Evolutionary conservation across 23 tunicate species (phyloP).

Genomic region (Oikopleura albicans): DNA sequence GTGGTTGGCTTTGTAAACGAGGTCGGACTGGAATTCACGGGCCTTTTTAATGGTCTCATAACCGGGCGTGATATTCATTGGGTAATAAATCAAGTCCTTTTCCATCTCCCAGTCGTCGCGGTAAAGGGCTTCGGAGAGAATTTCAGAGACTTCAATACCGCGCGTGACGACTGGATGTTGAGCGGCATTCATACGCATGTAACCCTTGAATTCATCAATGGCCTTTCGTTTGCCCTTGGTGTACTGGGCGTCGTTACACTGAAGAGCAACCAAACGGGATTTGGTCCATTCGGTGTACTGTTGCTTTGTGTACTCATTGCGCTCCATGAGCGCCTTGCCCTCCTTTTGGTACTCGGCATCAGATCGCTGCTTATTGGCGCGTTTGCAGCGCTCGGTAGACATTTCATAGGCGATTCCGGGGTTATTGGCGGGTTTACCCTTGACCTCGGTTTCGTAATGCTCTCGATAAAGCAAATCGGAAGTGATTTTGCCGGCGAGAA

Average conservation of each 20-base stretch:
- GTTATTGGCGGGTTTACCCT: neutral
- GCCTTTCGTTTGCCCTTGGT: constrained; percentile 18
- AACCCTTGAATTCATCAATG: constrained; percentile 28
- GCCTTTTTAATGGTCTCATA: constrained; percentile 48
- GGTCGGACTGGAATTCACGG: constrained; percentile 33
- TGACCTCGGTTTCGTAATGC: neutral
- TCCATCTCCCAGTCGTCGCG: constrained; percentile 90
- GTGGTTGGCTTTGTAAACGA: constrained; percentile 35
- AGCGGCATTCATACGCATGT: constrained; percentile 26
- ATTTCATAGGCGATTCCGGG: constrained; percentile 11
- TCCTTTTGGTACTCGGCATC: neutral
- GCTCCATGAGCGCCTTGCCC: neutral
- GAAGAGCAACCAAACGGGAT: neutral
- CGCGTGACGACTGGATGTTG: constrained; percentile 30
- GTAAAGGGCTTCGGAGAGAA: constrained; percentile 20
- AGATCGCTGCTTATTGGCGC: neutral
- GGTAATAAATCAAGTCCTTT: constrained; percentile 50
- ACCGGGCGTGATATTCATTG: constrained; percentile 80
- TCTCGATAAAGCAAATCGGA: neutral
- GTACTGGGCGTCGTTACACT: neutral
- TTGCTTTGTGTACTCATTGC: neutral
- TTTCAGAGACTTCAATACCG: constrained; percentile 3
- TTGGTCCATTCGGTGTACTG: neutral
- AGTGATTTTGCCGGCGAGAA: neutral
- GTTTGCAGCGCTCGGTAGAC: neutral